A percentile compares a stretch with the other conserved stretches of the same genome.
phyloP scores from a whole-genome alignment of 1,140 invertebrate genomes.

The Drosophila pallidifrons region DNA sequence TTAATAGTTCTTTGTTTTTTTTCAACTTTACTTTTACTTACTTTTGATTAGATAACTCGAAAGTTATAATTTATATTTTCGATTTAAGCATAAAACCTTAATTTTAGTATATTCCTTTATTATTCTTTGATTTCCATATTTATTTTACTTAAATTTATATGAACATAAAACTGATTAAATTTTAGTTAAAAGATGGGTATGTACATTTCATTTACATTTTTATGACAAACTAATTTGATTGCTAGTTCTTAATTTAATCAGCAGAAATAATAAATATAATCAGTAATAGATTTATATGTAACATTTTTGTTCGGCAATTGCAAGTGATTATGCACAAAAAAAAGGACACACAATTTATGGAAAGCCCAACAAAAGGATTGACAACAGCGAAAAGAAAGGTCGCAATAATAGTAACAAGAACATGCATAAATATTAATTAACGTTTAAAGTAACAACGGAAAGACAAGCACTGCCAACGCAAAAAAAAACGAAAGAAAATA shows the following conservation, averaged over 20 bases:
- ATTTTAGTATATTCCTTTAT: too few species aligned
- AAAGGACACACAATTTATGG: neutral
- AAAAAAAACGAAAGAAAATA: slow-evolving; percentile 4
- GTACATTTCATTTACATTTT: too few species aligned
- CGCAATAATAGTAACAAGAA: slow-evolving; percentile 20
- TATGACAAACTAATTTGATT: too few species aligned
- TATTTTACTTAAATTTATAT: too few species aligned
- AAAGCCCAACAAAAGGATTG: neutral
- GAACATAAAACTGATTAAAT: too few species aligned
- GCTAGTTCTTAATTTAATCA: neutral
- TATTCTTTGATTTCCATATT: too few species aligned
- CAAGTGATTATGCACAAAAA: neutral
- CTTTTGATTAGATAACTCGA: too few species aligned
- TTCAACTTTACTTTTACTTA: neutral
- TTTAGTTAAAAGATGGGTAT: too few species aligned
- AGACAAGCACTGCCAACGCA: slow-evolving; percentile 8
- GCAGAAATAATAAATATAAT: too few species aligned
- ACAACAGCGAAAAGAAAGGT: slow-evolving; percentile 7
- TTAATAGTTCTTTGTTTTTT: neutral
- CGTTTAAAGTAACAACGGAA: slow-evolving; percentile 23
- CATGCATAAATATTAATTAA: slow-evolving; percentile 53
- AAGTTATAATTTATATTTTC: too few species aligned
- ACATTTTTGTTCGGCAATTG: neutral
- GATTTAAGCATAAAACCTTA: too few species aligned
- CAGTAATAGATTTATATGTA: too few species aligned